Conservation (phyloP, 1,140 invertebrate species). For the Drosophila nasuta region DNA sequence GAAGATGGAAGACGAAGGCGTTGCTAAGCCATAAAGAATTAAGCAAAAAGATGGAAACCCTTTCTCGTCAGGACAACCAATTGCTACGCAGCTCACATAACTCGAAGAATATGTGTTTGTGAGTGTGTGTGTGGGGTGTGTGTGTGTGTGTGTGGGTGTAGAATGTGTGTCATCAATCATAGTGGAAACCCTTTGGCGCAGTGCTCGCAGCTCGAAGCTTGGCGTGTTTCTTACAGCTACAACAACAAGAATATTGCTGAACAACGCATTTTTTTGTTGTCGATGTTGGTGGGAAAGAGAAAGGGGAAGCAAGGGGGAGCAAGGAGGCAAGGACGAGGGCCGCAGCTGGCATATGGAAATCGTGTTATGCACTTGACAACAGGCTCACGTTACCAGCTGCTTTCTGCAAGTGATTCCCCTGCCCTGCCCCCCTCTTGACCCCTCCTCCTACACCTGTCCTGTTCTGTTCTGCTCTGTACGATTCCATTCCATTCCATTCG, state of each 20-base stretch:
- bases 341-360: conserved; percentile 37
- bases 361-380: conserved; percentile 42
- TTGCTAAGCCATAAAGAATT: background rate
- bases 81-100: conserved; percentile 14
- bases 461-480: too few relatives aligned
- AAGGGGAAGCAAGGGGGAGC: background rate
- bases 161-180: conserved; percentile 40
- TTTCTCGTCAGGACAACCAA: background rate
- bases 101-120: background rate
- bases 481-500: conserved; percentile 10
- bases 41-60: conserved; percentile 5
- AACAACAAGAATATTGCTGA: conserved; percentile 18
- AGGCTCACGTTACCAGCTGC: background rate
- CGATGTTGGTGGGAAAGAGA: background rate
- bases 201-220: background rate
- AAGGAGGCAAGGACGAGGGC: background rate
- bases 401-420: background rate
- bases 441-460: background rate
- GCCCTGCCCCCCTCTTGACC: background rate
- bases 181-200: conserved; percentile 5
- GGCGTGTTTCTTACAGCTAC: conserved; percentile 19
- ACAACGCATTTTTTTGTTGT: conserved; percentile 11
- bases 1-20: background rate
- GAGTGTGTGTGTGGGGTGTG: background rate
- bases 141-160: conserved; percentile 1